Conservation (phyloP, 2,797 vertebrate species). For the Onychomys leucogaster region DNA sequence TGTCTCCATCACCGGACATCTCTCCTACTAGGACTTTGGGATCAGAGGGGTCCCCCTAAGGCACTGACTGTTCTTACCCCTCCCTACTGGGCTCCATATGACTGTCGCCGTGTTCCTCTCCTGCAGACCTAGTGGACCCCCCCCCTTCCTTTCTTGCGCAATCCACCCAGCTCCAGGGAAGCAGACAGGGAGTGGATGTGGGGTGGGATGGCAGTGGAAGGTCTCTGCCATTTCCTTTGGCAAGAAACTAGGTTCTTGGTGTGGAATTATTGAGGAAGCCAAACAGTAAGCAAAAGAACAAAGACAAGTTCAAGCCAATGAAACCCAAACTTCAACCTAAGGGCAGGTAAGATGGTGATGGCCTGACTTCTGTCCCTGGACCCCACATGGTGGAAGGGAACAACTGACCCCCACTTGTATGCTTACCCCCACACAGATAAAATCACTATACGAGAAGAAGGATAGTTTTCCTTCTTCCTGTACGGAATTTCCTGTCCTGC, state of each 20-base stretch:
- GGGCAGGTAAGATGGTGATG: not conserved
- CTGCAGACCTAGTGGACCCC: not conserved
- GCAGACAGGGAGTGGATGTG: not conserved
- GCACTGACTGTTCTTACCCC: not conserved
- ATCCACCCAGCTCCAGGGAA: not conserved
- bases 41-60: not conserved
- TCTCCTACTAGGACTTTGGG: not conserved
- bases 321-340: not conserved
- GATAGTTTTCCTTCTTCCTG: not conserved
- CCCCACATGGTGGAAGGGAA: not conserved
- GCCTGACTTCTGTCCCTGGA: not conserved
- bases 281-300: not conserved
- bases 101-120: not conserved
- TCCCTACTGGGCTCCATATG: not conserved
- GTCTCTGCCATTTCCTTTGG: constrained; percentile 22
- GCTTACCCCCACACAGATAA: not conserved
- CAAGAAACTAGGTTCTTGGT: constrained; percentile 21
- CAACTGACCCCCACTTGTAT: not conserved
- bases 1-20: not conserved
- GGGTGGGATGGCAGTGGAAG: not conserved
- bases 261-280: not conserved
- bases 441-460: not conserved
- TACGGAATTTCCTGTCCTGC: not conserved
- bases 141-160: not conserved
- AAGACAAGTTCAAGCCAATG: constrained; percentile 2